Percentiles rank a stretch among this genome's conserved stretches.
Evolutionary conservation across 2,113 vertebrate species (phyloP).

Genomic region (Stictonetta naevosa): DNA sequence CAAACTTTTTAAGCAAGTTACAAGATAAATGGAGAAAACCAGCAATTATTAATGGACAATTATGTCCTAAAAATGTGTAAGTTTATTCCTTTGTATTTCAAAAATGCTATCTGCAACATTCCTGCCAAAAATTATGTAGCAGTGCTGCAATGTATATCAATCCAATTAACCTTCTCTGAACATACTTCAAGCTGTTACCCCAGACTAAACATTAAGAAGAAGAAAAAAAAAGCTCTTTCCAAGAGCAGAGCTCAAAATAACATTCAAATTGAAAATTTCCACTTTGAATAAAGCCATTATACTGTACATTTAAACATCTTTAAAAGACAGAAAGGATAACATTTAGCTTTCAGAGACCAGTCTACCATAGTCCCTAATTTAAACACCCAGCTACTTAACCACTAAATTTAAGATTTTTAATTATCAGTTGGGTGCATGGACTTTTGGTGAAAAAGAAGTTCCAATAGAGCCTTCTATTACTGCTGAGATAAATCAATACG

Average conservation of each 20-base stretch:
- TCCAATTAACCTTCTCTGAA: neutral
- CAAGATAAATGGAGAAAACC: slow-evolving; percentile 69
- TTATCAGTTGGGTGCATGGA: slow-evolving; percentile 50
- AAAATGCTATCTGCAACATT: neutral
- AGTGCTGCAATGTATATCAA: neutral
- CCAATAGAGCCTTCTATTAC: slow-evolving; percentile 50
- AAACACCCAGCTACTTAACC: slow-evolving; percentile 61
- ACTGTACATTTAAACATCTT: slow-evolving; percentile 61
- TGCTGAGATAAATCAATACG: neutral
- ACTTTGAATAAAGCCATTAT: slow-evolving; percentile 40
- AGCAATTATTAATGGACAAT: slow-evolving; percentile 59
- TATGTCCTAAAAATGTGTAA: slow-evolving; percentile 51
- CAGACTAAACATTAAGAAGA: neutral
- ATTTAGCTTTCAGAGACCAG: slow-evolving; percentile 43
- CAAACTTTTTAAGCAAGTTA: slow-evolving; percentile 68
- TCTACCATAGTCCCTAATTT: slow-evolving; percentile 39
- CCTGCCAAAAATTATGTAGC: slow-evolving; percentile 30
- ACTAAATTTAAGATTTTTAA: slow-evolving; percentile 22
- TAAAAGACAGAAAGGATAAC: slow-evolving; percentile 52
- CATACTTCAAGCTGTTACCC: neutral
- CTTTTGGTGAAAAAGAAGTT: slow-evolving; percentile 66
- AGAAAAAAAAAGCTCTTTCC: neutral
- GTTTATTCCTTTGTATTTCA: slow-evolving; percentile 35
- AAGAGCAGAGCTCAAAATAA: slow-evolving; percentile 31
- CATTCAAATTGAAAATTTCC: slow-evolving; percentile 2